A percentile compares a stretch with the other conserved stretches of the same genome.
Evolutionary conservation across 2,797 vertebrate species (phyloP).

Genomic region (Danio jaintianensis): DNA sequence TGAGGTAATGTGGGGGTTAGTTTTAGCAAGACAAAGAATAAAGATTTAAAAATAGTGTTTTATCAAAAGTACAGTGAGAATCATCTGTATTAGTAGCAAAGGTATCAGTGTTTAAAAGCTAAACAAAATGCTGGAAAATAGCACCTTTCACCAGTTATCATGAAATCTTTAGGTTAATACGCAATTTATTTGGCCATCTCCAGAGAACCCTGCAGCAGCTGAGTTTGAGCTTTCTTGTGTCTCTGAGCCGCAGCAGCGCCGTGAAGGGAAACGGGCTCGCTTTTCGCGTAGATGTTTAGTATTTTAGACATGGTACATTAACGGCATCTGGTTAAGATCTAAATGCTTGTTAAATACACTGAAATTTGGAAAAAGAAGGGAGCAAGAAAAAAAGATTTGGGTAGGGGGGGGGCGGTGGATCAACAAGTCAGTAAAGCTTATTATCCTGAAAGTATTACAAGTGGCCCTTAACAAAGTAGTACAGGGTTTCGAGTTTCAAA

Average conservation of each 20-base stretch:
- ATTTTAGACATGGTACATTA: conserved; percentile 89
- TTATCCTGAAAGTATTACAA: conserved; percentile 86
- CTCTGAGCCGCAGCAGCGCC: conserved; percentile 74
- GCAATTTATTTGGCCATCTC: conserved; percentile 71
- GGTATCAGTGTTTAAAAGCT: not conserved
- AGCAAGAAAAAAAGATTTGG: conserved; percentile 69
- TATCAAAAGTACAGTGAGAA: not conserved
- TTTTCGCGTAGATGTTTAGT: conserved; percentile 84
- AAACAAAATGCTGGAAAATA: not conserved
- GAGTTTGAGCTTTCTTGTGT: conserved; percentile 59
- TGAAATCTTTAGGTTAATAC: conserved; percentile 41
- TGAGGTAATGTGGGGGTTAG: not conserved
- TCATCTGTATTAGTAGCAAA: not conserved
- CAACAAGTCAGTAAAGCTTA: conserved; percentile 84
- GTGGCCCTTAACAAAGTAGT: conserved; percentile 83
- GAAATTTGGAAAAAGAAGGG: conserved; percentile 75
- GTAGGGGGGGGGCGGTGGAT: conserved; percentile 72
- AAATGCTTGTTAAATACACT: conserved; percentile 87
- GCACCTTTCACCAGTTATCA: not conserved
- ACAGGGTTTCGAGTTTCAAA: conserved; percentile 83
- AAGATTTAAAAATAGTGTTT: not conserved
- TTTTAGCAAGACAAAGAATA: too few relatives aligned
- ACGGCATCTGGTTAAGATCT: conserved; percentile 89
- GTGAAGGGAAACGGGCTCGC: conserved; percentile 68
- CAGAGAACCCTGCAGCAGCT: conserved; percentile 72